Conservation (phyloP, 2,113 vertebrate species). For the Oncorhynchus gorbuscha region DNA sequence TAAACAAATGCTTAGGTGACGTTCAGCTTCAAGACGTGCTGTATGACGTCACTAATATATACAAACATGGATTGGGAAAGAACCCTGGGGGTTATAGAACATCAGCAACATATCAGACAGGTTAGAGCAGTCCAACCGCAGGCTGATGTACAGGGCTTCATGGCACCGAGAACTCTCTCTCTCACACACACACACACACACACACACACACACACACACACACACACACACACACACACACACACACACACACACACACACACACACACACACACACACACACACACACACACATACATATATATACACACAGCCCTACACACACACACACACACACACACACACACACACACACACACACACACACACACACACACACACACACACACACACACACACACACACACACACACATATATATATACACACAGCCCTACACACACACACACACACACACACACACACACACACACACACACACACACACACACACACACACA, state of each 20-base stretch:
- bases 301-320: too few relatives aligned
- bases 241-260: too few relatives aligned
- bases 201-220: background rate
- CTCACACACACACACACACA: background rate
- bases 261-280: too few relatives aligned
- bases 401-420: background rate
- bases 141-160: too few relatives aligned
- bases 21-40: too few relatives aligned
- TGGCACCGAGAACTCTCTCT: too few relatives aligned
- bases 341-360: background rate
- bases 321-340: background rate
- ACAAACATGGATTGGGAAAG: background rate
- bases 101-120: background rate
- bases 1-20: background rate
- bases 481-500: background rate
- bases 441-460: background rate
- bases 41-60: background rate
- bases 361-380: background rate
- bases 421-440: too few relatives aligned
- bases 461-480: background rate
- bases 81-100: background rate
- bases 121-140: background rate
- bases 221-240: too few relatives aligned
- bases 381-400: background rate
- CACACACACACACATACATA: too few relatives aligned